phyloP scores from a whole-genome alignment of 2,888 invertebrate species.

The Polymixis flavicincta region DNA sequence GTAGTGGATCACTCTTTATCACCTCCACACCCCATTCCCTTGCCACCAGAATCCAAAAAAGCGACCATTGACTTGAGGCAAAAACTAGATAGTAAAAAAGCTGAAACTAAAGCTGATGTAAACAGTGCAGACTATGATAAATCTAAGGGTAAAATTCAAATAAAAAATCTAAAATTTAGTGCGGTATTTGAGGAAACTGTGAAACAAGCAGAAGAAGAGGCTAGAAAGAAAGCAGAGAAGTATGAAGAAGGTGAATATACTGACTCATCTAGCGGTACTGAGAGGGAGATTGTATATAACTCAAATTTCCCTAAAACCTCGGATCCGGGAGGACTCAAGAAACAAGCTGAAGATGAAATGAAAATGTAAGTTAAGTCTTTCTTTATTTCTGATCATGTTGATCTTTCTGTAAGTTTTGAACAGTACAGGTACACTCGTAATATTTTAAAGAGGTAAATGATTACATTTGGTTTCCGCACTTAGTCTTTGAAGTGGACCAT shows the following conservation, averaged over 20 bases:
- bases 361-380: constrained; percentile 85
- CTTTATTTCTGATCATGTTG: background rate
- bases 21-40: constrained; percentile 79
- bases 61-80: constrained; percentile 72
- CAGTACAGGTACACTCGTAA: too few species aligned
- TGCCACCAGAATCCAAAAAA: constrained; percentile 78
- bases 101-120: constrained; percentile 70
- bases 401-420: background rate
- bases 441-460: too few species aligned
- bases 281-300: constrained; percentile 80
- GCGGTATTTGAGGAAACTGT: constrained; percentile 92
- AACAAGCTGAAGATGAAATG: constrained; percentile 87
- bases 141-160: constrained; percentile 91
- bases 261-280: constrained; percentile 84
- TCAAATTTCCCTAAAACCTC: constrained; percentile 87
- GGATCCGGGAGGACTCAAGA: constrained; percentile 87
- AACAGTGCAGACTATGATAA: constrained; percentile 79
- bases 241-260: constrained; percentile 92
- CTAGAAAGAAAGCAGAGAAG: constrained; percentile 90
- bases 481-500: too few species aligned
- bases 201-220: constrained; percentile 92
- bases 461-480: background rate
- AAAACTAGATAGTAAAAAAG: constrained; percentile 77
- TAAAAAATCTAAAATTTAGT: constrained; percentile 93
- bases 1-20: constrained; percentile 68